Evolutionary conservation across 2,113 vertebrate genomes (phyloP), one percentile per base, ranked within the genome.

Genomic region (Drymodes brunneopygia): DNA sequence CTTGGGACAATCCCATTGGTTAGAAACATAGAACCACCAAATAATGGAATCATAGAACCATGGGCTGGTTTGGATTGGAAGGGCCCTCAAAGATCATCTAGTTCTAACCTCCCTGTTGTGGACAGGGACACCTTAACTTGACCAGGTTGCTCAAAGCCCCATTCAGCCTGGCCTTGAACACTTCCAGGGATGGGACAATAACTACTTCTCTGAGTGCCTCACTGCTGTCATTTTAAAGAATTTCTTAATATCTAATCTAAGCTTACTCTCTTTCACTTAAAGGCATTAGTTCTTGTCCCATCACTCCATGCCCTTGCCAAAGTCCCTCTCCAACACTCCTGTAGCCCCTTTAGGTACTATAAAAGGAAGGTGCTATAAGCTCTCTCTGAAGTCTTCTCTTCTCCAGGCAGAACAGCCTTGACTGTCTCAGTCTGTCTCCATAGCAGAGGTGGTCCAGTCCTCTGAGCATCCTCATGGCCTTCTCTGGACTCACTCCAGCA

Each of bases 131-230:
- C 9, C 12, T 66, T 28, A 16, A 28, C 10, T 10, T 45, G 45
- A 45, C 9, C 20, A 33, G 12, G 5, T 28, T 36, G 2, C 22
- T 73, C 44, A 36, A 29, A 64, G 27, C 8, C 10, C 15, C 22
- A 44, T 24, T 10, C 36, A 51, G 6, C 10, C 3, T 2, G 0
- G 6, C 7, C 10, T 23, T 23, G 10, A 33, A 50, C 27, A 27
- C 10, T 50, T 72, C 10, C 35, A 50, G 10, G 23, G 5, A 44
- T 23, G 33, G 22, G 10, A 29, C 44, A 58, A 12, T 42, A 15
- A 20, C 21, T 51, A 10, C 4, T 44, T 44, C 28, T 65, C 23
- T 51, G 44, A 36, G 38, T 38, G 38, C 38, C 38, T 38, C 38
- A 38, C 38, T 38, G 38, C 38, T 38, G 38, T 38, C 38, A 38